A percentile compares a stretch with the other conserved stretches of the same genome.
These are phyloP conservation scores for Darevskia mixta DNA, from an alignment of 2,797 vertebrate species.

Conservation along the genomic window DNA sequence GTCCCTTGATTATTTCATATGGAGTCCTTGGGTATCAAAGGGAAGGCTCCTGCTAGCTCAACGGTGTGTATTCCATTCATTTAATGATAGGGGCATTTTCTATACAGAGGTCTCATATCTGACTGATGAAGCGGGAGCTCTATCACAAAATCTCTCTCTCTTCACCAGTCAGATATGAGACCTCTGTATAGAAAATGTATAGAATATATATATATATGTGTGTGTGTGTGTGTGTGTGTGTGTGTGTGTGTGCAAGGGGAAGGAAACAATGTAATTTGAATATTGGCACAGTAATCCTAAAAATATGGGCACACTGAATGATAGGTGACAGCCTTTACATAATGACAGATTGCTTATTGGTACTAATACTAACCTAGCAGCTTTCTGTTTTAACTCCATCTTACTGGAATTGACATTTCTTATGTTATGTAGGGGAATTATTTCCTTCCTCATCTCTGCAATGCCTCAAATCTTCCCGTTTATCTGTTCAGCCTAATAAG, in stretches of 20 bases:
- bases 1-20: conserved; percentile 4
- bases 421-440: background rate
- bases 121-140: background rate
- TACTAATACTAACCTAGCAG: background rate
- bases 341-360: background rate
- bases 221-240: too few relatives aligned
- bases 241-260: too few relatives aligned
- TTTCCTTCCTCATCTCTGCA: background rate
- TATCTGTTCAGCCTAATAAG: background rate
- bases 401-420: background rate
- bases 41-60: conserved; percentile 1
- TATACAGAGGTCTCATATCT: background rate
- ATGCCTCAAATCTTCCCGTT: background rate
- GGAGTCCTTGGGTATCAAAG: conserved; percentile 5
- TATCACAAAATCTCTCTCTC: background rate
- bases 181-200: background rate
- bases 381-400: background rate
- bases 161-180: too few relatives aligned
- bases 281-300: background rate
- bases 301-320: background rate
- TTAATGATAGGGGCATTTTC: background rate
- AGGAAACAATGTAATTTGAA: background rate
- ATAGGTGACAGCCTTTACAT: background rate
- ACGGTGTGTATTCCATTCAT: background rate
- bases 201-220: too few relatives aligned